These are phyloP conservation scores for Junco hyemalis DNA, from an alignment of 2,113 vertebrate species.

Conservation along the genomic window DNA sequence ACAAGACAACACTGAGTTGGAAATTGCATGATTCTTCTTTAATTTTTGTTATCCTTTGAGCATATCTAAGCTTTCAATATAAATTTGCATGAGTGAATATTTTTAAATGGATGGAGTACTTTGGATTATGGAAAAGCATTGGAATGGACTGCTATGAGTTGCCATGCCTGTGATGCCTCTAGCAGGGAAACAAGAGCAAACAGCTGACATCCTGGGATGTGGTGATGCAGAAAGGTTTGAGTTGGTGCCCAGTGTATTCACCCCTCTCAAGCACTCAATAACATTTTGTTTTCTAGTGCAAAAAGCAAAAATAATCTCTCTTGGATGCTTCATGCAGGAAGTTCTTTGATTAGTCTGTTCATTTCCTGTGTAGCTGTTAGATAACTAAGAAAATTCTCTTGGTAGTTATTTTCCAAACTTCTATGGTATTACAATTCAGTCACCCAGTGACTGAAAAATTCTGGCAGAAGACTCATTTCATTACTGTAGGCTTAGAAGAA, in stretches of 20 bases:
- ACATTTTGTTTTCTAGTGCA: constrained; percentile 5
- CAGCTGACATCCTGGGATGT: background rate
- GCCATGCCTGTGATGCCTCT: background rate
- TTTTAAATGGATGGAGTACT: background rate
- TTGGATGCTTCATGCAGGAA: background rate
- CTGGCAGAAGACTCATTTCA: constrained; percentile 24
- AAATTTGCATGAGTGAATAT: background rate
- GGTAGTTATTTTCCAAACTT: constrained; percentile 10
- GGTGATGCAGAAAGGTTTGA: background rate
- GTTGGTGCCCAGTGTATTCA: background rate
- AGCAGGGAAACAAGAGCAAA: background rate
- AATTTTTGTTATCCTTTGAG: background rate
- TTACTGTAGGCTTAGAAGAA: constrained; percentile 32
- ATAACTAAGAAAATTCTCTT: background rate
- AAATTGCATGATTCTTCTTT: background rate
- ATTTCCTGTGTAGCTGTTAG: background rate
- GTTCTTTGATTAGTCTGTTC: background rate
- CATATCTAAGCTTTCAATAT: background rate
- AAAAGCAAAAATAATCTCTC: background rate
- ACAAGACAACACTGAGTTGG: background rate
- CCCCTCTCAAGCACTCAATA: background rate
- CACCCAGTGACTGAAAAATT: constrained; percentile 23
- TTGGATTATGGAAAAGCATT: background rate
- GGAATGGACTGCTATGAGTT: background rate
- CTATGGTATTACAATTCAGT: background rate